These are phyloP conservation scores for Trypoxylus dichotomus DNA, from an alignment of 1,140 invertebrate genomes.

Conservation along the genomic window DNA sequence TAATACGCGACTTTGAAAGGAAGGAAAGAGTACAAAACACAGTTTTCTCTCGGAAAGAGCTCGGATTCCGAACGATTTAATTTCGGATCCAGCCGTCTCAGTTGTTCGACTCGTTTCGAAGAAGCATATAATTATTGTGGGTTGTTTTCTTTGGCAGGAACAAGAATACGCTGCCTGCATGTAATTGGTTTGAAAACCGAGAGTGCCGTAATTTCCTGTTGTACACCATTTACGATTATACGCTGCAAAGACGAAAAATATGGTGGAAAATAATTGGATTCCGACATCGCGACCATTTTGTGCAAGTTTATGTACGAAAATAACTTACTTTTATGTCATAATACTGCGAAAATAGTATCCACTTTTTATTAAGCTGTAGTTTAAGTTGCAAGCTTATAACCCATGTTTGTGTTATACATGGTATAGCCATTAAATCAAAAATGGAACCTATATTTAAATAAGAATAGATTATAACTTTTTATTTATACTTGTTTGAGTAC, in stretches of 20 bases:
- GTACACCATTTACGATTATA: constrained; percentile 20
- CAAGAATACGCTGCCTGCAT: constrained; percentile 10
- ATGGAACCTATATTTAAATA: no score
- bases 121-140: constrained; percentile 25
- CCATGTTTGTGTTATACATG: no score
- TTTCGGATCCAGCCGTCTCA: constrained; percentile 7
- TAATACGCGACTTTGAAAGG: neutral
- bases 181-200: constrained; percentile 16
- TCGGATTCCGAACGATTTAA: constrained; percentile 7
- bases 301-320: neutral
- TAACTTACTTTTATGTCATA: neutral
- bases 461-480: no score
- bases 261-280: constrained; percentile 15
- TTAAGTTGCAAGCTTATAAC: no score
- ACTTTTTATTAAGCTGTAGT: no score
- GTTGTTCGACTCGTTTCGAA: constrained; percentile 5
- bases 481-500: no score
- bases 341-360: no score
- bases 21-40: neutral
- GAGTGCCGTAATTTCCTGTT: constrained; percentile 17
- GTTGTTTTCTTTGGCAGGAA: constrained; percentile 9
- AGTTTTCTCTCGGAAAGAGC: neutral
- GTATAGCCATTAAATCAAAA: no score
- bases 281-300: neutral
- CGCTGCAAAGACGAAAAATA: constrained; percentile 3